Conservation (phyloP, 2,888 invertebrate genomes). For the Epirrita christyi region DNA sequence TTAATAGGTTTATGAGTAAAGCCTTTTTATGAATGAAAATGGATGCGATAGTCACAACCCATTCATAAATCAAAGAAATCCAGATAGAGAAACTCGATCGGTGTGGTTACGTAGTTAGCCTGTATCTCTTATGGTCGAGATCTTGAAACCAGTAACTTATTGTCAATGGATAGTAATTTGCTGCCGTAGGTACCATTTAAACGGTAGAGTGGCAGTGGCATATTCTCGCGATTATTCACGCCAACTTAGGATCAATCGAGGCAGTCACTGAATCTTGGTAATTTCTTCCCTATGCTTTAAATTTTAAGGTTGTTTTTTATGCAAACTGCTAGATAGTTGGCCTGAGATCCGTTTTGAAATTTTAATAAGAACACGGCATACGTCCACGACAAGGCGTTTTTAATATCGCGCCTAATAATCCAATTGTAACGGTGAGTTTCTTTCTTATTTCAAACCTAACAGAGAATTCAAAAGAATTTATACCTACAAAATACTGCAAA, state of each 20-base stretch:
- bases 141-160: slow-evolving; percentile 36
- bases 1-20: slow-evolving; percentile 24
- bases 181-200: slow-evolving; percentile 45
- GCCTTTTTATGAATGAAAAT: slow-evolving; percentile 20
- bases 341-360: slow-evolving; percentile 46
- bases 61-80: slow-evolving; percentile 37
- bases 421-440: slow-evolving; percentile 47
- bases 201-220: slow-evolving; percentile 59
- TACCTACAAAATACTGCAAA: slow-evolving; percentile 16
- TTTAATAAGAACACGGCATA: slow-evolving; percentile 63
- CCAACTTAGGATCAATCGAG: slow-evolving; percentile 58
- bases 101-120: slow-evolving; percentile 43
- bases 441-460: slow-evolving; percentile 39
- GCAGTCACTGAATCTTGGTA: not conserved
- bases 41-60: slow-evolving; percentile 24
- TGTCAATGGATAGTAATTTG: slow-evolving; percentile 42
- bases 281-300: slow-evolving; percentile 10
- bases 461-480: slow-evolving; percentile 5
- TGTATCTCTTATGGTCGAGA: slow-evolving; percentile 37
- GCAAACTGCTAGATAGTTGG: slow-evolving; percentile 7
- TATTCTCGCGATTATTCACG: slow-evolving; percentile 72
- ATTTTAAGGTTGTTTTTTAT: slow-evolving; percentile 33
- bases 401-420: slow-evolving; percentile 57
- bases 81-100: slow-evolving; percentile 38
- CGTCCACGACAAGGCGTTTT: slow-evolving; percentile 46